phyloP scores from a whole-genome alignment of 2,113 vertebrate genomes.

The Ceyx margarethae region DNA sequence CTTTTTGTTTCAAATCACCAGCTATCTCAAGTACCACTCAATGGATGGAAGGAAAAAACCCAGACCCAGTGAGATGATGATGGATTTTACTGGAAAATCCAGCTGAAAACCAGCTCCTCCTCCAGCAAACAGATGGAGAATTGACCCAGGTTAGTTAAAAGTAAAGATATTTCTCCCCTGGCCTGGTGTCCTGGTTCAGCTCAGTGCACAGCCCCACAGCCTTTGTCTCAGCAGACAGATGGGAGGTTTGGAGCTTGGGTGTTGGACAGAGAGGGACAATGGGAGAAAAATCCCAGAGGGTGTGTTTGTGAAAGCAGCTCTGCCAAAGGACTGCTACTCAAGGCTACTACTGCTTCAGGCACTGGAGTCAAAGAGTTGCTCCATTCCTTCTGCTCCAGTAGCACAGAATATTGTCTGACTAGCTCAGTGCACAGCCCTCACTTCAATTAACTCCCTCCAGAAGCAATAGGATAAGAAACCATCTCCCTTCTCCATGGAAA shows the following conservation, averaged over 20 bases:
- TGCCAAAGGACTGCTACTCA: not conserved
- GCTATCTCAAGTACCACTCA: not conserved
- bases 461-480: not conserved
- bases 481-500: not conserved
- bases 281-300: not conserved
- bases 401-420: not conserved
- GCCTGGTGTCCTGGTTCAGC: not conserved
- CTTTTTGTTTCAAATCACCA: not conserved
- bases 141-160: not conserved
- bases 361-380: not conserved
- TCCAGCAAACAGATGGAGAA: not conserved
- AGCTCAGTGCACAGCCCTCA: not conserved
- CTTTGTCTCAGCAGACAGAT: not conserved
- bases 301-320: not conserved
- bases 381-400: not conserved
- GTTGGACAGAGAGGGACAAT: not conserved
- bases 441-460: not conserved
- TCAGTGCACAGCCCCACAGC: not conserved
- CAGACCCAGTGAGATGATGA: not conserved
- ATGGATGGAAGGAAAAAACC: not conserved
- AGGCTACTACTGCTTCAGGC: not conserved
- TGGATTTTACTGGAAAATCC: not conserved
- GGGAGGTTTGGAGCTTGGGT: not conserved
- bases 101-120: not conserved
- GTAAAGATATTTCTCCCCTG: not conserved